phyloP scores from a whole-genome alignment of 2,113 vertebrate species.

The Dasyurus viverrinus region DNA sequence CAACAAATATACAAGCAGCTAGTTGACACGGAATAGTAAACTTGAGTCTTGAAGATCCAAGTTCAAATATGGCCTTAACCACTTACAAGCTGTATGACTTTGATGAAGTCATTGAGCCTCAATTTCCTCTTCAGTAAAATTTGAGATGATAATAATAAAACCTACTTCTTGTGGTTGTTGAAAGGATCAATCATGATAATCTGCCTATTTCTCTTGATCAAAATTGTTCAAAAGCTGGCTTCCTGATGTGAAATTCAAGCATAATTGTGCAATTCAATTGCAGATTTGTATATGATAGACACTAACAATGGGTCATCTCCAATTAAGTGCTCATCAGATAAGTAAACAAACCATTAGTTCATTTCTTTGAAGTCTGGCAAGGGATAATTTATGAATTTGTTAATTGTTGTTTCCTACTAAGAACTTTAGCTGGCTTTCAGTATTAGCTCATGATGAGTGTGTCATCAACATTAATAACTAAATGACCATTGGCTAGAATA shows the following conservation, averaged over 20 bases:
- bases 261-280: not conserved
- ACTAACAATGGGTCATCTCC: not conserved
- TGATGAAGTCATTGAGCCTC: not conserved
- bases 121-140: not conserved
- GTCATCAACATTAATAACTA: not conserved
- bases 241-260: not conserved
- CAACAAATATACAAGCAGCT: not conserved
- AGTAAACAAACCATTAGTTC: not conserved
- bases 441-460: no score
- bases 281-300: not conserved
- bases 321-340: not conserved
- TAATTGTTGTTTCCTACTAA: not conserved
- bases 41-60: not conserved
- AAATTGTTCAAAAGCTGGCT: not conserved
- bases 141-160: not conserved
- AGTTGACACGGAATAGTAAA: not conserved
- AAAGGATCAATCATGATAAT: not conserved
- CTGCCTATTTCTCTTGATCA: not conserved
- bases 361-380: not conserved
- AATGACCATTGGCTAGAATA: no score
- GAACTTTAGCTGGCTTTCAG: not conserved
- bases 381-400: not conserved
- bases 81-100: not conserved
- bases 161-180: not conserved
- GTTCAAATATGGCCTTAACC: not conserved